Percentiles rank a stretch among this genome's conserved stretches.
These are phyloP conservation scores for Zalophus californianus DNA, from an alignment of 2,797 vertebrate species.

Conservation along the genomic window DNA sequence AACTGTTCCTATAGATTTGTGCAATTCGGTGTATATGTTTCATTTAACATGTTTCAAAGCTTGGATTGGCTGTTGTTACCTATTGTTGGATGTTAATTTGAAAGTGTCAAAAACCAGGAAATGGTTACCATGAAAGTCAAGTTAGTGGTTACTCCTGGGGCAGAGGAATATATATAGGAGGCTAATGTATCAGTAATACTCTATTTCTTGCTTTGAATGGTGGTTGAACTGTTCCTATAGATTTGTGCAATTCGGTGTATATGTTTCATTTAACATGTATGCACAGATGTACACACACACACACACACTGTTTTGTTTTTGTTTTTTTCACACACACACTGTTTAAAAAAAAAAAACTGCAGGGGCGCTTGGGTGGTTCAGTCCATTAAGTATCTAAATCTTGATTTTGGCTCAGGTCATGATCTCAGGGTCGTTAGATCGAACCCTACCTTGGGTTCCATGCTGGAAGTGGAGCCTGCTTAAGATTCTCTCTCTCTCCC, in stretches of 20 bases:
- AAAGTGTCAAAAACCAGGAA: not conserved
- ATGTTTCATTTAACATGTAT: not conserved
- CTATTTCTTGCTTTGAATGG: not conserved
- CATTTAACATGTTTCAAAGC: not conserved
- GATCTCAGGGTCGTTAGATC: not conserved
- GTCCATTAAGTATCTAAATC: not conserved
- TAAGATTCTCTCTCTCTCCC: not conserved
- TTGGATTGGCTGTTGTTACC: not conserved
- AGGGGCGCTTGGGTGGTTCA: not conserved
- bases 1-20: too few species aligned
- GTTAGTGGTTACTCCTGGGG: not conserved
- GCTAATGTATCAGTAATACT: not conserved
- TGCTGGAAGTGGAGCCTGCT: not conserved
- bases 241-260: not conserved
- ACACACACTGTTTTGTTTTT: too few species aligned
- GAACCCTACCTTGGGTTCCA: not conserved
- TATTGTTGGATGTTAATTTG: not conserved
- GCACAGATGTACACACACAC: not conserved
- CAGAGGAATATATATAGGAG: not conserved
- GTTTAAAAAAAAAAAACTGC: not conserved
- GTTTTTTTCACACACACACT: not conserved
- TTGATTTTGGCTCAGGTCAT: not conserved
- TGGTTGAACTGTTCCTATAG: not conserved
- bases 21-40: too few species aligned
- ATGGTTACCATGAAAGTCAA: not conserved